Base-by-base conservation (phyloP, 2,888 invertebrate genomes). In the Hyppa rectilinea region DNA sequence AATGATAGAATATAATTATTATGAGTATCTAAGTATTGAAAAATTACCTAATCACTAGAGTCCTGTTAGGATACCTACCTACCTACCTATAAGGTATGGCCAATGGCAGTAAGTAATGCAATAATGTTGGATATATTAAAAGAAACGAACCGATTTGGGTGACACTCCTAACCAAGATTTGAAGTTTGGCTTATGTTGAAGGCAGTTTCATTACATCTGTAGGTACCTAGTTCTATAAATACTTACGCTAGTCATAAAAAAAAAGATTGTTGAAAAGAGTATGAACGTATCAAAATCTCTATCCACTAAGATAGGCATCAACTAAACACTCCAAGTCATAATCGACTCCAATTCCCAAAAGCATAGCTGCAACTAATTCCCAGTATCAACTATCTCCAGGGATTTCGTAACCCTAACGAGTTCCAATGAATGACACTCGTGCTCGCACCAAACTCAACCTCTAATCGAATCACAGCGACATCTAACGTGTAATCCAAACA, bases 401-500 rank as follows among this genome's bases (percentile, higher is more conserved):
- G 56, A 55, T 5, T 31, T 0, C n/a, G 17, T 17, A 5, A 56
- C 63, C 52, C 31, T 38, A 49, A 61, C 60, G 36, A 63, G 60
- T 60, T 29, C 3, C n/a, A 72, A 67, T 67, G 64, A 78, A 60
- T 69, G 59, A 61, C 75, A 58, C 40, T 64, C 69, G 31, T 29
- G 43, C 17, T 29, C n/a, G n/a, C 63, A 49, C 68, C 61, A 71
- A 63, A 70, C 45, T 52, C 31, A 47, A 71, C 53, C 58, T 55
- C 49, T 85, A 82, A 85, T 84, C 72, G 61, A 79, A 83, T 85
- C 56, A 74, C 49, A 63, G 36, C 40, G 55, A 70, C 62, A 68
- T 70, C 59, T 71, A 76, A 71, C 62, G 72, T 75, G 55, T 85
- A 85, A 87, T 82, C 67, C 75, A 82, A 80, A 82, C 85, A 85